These are phyloP conservation scores for Epinephelus malabaricus DNA, from an alignment of 2,797 vertebrate species.

Conservation along the genomic window DNA sequence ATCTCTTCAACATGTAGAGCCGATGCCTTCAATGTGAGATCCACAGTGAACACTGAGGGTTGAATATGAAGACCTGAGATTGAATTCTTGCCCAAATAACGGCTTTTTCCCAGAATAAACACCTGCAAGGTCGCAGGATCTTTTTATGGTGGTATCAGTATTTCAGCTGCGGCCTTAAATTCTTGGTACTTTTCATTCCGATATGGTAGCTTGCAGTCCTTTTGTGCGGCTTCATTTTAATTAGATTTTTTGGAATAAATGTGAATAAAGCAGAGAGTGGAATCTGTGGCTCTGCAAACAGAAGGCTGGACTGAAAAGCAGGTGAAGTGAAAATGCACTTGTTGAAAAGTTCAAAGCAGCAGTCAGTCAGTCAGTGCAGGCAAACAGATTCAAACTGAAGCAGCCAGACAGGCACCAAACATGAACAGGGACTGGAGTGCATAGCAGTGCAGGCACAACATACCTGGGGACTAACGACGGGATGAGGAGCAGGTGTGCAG, in stretches of 20 bases:
- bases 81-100: neutral
- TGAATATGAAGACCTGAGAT: neutral
- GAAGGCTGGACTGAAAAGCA: neutral
- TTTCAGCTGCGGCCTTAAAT: neutral
- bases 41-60: neutral
- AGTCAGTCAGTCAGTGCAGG: neutral
- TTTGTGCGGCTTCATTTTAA: neutral
- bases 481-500: slow-evolving; percentile 28
- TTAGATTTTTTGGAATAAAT: neutral
- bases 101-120: neutral
- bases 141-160: neutral
- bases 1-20: slow-evolving; percentile 4
- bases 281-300: neutral
- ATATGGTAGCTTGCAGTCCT: neutral
- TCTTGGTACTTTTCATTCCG: neutral
- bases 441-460: neutral
- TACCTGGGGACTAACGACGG: slow-evolving; percentile 3
- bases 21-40: neutral
- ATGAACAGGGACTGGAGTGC: neutral
- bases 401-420: neutral
- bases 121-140: neutral
- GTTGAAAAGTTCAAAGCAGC: neutral
- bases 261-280: neutral
- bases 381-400: slow-evolving; percentile 7
- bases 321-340: neutral